phyloP scores from a whole-genome alignment of 2,888 invertebrate species.

The Oscheius sp. region DNA sequence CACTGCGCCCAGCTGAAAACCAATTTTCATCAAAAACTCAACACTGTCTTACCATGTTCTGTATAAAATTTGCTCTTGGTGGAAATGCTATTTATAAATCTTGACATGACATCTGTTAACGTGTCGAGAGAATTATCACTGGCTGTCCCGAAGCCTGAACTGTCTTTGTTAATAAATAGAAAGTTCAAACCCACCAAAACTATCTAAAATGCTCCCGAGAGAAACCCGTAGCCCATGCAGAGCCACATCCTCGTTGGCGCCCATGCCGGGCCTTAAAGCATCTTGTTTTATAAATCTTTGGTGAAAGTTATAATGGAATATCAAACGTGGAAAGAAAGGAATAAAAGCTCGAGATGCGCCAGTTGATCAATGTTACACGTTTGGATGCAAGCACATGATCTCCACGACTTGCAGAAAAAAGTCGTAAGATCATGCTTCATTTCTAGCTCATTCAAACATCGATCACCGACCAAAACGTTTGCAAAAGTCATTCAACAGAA shows the following conservation, averaged over 20 bases:
- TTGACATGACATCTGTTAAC: conserved; percentile 31
- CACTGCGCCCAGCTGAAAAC: conserved; percentile 35
- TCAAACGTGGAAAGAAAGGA: not conserved
- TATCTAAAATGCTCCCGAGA: conserved; percentile 29
- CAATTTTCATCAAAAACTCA: not conserved
- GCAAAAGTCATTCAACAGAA: no score
- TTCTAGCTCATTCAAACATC: not conserved
- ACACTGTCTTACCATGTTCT: conserved; percentile 35
- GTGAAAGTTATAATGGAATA: not conserved
- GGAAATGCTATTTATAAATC: conserved; percentile 29
- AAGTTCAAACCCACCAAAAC: conserved; percentile 23
- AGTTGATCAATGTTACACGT: not conserved
- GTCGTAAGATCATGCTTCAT: not conserved
- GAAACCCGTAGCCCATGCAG: conserved; percentile 31
- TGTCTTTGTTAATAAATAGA: not conserved
- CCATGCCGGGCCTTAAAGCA: conserved; percentile 27
- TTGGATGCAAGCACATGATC: not conserved
- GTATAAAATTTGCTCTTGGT: conserved; percentile 35
- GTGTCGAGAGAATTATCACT: conserved; percentile 35
- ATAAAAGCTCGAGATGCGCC: not conserved
- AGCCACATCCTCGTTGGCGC: conserved; percentile 33
- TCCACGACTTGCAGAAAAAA: not conserved
- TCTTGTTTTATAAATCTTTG: not conserved
- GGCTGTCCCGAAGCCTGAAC: conserved; percentile 13
- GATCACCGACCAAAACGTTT: not conserved